A percentile compares a stretch with the other conserved stretches of the same genome.
Conservation (phyloP, 2,113 vertebrate species). For the Cephalopholis sonnerati region DNA sequence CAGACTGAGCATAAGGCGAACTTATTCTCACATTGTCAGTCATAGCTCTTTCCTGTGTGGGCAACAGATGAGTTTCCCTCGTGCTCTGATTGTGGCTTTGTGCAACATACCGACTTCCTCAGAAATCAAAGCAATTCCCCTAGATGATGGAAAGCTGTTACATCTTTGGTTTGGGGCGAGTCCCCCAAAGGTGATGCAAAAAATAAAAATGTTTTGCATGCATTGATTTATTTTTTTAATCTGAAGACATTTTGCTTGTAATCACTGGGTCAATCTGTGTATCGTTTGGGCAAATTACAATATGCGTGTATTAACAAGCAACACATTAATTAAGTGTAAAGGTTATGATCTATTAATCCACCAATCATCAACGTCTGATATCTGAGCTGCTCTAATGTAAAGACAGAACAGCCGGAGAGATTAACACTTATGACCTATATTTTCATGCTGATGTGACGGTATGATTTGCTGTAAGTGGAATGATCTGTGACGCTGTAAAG, state of each 20-base stretch:
- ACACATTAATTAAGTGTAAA: constrained; percentile 33
- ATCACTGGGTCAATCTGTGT: not conserved
- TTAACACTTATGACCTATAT: constrained; percentile 71
- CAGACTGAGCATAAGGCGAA: not conserved
- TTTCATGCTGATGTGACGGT: constrained; percentile 20
- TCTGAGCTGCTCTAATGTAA: constrained; percentile 43
- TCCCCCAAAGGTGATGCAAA: not conserved
- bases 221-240: not conserved
- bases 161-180: not conserved
- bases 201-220: not conserved
- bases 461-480: constrained; percentile 3
- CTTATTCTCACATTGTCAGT: not conserved
- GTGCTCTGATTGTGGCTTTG: not conserved
- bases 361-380: constrained; percentile 34
- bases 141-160: not conserved
- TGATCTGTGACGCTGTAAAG: not conserved
- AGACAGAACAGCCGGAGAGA: constrained; percentile 62
- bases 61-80: constrained; percentile 8
- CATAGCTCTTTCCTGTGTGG: constrained; percentile 55
- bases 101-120: constrained; percentile 1
- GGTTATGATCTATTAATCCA: constrained; percentile 47
- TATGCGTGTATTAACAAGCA: constrained; percentile 11
- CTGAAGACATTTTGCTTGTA: not conserved
- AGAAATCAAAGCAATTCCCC: constrained; percentile 11
- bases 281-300: not conserved